Evolutionary conservation across 2,113 vertebrate species (phyloP), one percentile per base, ranked within the genome.

Genomic region (Actinemys pallida): DNA sequence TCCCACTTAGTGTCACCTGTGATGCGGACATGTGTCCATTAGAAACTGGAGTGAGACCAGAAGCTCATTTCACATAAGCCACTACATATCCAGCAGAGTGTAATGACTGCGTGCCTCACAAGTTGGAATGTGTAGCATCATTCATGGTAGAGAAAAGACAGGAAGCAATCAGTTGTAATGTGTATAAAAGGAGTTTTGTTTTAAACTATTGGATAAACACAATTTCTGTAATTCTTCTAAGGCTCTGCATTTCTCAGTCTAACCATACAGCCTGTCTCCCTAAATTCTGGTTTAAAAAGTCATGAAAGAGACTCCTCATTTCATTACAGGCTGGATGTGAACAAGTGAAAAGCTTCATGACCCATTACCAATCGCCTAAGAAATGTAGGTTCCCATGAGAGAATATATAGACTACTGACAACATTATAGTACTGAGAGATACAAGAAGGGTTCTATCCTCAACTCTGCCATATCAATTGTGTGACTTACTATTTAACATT

Each of bases 1-100:
- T 2, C 4, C 1, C 17, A 31, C 8, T 50, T 42, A 31, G 8
- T 29, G 14, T 75, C 39, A 25, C 1, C 2, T 2, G 39, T 45
- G 72, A 75, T 75, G 10, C 24, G 10, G 1, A 24, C 39, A 22
- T 35, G 29, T n/a, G 29, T 65, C 31, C 62, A 35, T 75, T 45
- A 75, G 72, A 24, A 45, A 42, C 39, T 45, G 39, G 20, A 75
- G 39, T 24, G 72, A 75, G 39, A 75, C 39, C 39, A 25, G 72
- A 11, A 25, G 25, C 20, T 75, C 22, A 39, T 42, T 20, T 42
- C 72, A 75, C 19, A 13, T n/a, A 75, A 75, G 10, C 22, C 72
- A 42, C 39, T 75, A 24, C 24, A 45, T 42, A 42, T 42, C 39
- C 17, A 45, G 24, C 39, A 75, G 39, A 45, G 39, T 75, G 39